Evolutionary conservation across 2,888 invertebrate species (phyloP).

Genomic region (Plagodis dolabraria): DNA sequence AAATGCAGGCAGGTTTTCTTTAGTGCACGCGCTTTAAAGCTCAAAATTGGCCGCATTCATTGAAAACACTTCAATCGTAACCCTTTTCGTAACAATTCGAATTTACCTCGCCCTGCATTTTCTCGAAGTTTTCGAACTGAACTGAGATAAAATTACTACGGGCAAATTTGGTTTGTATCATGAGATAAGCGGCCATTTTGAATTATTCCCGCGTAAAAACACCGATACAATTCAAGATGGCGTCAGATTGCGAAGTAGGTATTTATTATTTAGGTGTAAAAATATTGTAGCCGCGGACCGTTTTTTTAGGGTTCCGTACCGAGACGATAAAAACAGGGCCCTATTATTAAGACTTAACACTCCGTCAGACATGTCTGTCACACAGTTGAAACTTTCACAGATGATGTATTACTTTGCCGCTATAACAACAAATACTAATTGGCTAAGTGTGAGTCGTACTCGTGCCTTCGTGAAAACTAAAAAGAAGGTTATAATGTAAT

Average conservation of each 20-base stretch:
- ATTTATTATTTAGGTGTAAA: too few species aligned
- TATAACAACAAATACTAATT: too few species aligned
- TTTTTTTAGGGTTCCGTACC: too few species aligned
- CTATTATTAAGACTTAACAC: too few species aligned
- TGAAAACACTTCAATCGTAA: slow-evolving; percentile 24
- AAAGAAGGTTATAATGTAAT: too few species aligned
- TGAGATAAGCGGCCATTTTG: slow-evolving; percentile 45
- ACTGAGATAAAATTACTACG: slow-evolving; percentile 42
- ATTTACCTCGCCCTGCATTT: slow-evolving; percentile 33
- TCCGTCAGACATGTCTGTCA: too few species aligned
- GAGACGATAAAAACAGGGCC: too few species aligned
- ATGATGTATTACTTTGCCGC: too few species aligned
- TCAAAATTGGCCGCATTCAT: slow-evolving; percentile 23
- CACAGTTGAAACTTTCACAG: too few species aligned
- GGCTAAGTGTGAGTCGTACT: too few species aligned
- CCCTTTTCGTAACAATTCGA: slow-evolving; percentile 36
- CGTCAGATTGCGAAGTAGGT: slow-evolving; percentile 2
- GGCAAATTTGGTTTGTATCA: slow-evolving; percentile 37
- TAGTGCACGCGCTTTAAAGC: slow-evolving; percentile 28
- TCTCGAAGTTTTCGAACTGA: slow-evolving; percentile 37
- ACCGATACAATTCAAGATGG: slow-evolving; percentile 27
- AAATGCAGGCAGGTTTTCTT: slow-evolving; percentile 20
- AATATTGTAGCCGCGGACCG: too few species aligned
- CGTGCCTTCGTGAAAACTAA: too few species aligned
- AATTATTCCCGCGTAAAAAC: slow-evolving; percentile 35